phyloP scores from a whole-genome alignment of 2,113 vertebrate genomes.

The Erpornis zantholeuca region DNA sequence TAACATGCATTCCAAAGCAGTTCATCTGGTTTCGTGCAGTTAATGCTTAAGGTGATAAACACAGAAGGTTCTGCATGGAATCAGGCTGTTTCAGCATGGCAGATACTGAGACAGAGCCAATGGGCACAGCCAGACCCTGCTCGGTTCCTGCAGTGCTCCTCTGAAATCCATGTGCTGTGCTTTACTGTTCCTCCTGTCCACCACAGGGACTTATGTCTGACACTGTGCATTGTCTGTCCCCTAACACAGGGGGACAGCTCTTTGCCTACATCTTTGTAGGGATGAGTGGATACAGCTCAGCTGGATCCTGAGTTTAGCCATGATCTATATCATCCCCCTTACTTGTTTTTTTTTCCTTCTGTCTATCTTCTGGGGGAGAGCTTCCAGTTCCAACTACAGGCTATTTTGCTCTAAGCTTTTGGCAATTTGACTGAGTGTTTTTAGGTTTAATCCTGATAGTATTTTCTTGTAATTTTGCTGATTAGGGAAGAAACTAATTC shows the following conservation, averaged over 20 bases:
- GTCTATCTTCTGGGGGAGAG: neutral
- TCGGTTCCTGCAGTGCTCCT: neutral
- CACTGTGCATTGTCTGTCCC: fast-evolving
- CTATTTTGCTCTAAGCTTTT: neutral
- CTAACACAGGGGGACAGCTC: fast-evolving
- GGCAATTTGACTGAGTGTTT: neutral
- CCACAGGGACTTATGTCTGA: neutral
- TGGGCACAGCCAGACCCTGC: neutral
- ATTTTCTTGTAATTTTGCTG: neutral
- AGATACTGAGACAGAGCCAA: neutral
- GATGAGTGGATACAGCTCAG: neutral
- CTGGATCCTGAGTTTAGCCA: neutral
- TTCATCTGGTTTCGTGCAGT: neutral
- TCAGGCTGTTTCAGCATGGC: neutral
- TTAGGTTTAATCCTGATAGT: neutral
- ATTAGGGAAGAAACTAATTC: neutral
- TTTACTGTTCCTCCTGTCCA: neutral
- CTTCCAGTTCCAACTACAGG: neutral
- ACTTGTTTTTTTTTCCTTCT: neutral
- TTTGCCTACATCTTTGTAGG: neutral
- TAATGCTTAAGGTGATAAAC: neutral
- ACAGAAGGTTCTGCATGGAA: neutral
- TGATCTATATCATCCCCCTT: neutral
- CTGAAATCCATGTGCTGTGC: neutral
- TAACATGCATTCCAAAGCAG: neutral